phyloP scores from a whole-genome alignment of 2,113 vertebrate species.

The Mungos mungo region DNA sequence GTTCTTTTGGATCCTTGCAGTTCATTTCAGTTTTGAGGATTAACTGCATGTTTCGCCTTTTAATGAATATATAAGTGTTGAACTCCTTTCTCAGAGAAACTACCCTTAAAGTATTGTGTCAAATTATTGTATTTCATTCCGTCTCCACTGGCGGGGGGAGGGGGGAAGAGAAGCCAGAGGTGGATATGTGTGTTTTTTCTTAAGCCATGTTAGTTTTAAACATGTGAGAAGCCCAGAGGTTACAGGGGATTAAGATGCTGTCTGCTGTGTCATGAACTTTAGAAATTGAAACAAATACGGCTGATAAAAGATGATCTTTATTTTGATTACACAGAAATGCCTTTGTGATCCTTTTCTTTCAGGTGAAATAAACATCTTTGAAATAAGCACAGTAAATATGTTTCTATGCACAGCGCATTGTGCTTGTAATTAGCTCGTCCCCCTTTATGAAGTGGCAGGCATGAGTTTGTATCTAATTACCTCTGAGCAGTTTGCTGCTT shows the following conservation, averaged over 20 bases:
- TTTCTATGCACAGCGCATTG: conserved; percentile 59
- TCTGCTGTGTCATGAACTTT: conserved; percentile 29
- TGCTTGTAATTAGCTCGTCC: conserved; percentile 71
- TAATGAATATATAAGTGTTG: background rate
- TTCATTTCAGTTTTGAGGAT: conserved; percentile 1
- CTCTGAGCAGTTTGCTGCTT: conserved; percentile 50
- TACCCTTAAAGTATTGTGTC: conserved; percentile 40
- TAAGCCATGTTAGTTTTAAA: conserved; percentile 43
- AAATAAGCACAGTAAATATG: conserved; percentile 76
- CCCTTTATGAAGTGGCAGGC: conserved; percentile 60
- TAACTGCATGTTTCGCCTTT: conserved; percentile 55
- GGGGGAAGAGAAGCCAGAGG: too few relatives aligned
- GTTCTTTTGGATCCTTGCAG: background rate
- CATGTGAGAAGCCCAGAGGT: conserved; percentile 57
- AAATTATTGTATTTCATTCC: conserved; percentile 27
- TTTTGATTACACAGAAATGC: conserved; percentile 68
- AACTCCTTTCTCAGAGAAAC: background rate
- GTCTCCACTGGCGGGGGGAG: background rate
- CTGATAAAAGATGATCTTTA: conserved; percentile 53
- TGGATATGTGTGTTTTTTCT: conserved; percentile 18
- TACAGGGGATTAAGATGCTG: conserved; percentile 63
- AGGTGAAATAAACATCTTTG: conserved; percentile 71
- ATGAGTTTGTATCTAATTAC: conserved; percentile 78
- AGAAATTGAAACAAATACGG: conserved; percentile 40
- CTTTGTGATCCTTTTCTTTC: conserved; percentile 58